phyloP scores from a whole-genome alignment of 2,113 vertebrate genomes.

The Cyphomyrus discorhynchus region DNA sequence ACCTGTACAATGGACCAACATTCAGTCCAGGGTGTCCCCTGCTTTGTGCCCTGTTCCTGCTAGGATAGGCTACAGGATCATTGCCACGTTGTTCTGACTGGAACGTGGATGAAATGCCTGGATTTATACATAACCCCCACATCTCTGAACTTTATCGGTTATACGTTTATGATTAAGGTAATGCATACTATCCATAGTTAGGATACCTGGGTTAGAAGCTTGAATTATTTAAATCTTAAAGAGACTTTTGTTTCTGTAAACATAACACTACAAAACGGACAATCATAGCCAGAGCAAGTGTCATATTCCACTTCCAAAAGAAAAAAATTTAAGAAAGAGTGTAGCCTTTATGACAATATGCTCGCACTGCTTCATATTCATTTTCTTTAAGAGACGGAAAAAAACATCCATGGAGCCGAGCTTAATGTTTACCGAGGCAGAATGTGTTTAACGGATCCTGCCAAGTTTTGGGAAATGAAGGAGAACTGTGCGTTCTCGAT shows the following conservation, averaged over 20 bases:
- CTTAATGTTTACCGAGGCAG: background rate
- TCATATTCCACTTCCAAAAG: background rate
- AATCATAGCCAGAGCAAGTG: background rate
- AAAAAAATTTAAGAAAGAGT: background rate
- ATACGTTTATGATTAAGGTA: background rate
- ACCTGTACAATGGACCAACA: background rate
- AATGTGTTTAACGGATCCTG: background rate
- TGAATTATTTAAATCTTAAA: background rate
- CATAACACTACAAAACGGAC: background rate
- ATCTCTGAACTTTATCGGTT: background rate
- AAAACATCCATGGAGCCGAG: background rate
- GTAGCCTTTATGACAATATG: background rate
- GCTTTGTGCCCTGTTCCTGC: background rate
- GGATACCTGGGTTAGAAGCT: background rate
- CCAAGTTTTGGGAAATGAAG: background rate
- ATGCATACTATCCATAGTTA: background rate
- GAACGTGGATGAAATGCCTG: background rate
- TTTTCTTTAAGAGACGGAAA: background rate
- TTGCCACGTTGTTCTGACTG: background rate
- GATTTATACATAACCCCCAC: background rate
- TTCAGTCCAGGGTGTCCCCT: background rate
- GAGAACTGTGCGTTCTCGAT: constrained; percentile 5
- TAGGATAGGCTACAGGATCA: background rate
- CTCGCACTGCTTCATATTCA: background rate
- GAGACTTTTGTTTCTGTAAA: background rate